Evolutionary conservation across 2,888 invertebrate genomes (phyloP).

Genomic region (Drosophila kuntzei): DNA sequence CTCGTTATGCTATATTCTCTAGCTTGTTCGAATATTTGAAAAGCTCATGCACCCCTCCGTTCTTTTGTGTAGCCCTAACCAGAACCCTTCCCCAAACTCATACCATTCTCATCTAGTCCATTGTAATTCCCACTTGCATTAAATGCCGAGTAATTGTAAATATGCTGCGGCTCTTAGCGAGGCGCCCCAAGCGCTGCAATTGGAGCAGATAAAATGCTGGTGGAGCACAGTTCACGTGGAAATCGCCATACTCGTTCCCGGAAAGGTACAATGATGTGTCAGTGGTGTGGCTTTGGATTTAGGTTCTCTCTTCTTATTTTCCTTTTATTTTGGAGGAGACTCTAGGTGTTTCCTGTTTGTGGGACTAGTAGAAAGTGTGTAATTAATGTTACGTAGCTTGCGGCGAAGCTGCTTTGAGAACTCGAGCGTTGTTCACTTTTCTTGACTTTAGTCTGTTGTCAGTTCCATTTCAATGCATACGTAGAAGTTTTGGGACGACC

Average conservation of each 20-base stretch:
- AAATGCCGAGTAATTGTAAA: slow-evolving; percentile 76
- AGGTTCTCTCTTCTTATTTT: not conserved
- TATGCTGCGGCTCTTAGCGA: slow-evolving; percentile 56
- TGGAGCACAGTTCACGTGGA: slow-evolving; percentile 59
- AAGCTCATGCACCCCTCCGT: slow-evolving; percentile 15
- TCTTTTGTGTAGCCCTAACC: slow-evolving; percentile 15
- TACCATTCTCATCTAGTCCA: slow-evolving; percentile 28
- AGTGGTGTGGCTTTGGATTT: slow-evolving; percentile 8
- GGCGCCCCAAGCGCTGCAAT: slow-evolving; percentile 56
- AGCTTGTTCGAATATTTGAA: slow-evolving; percentile 65
- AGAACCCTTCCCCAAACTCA: slow-evolving; percentile 7
- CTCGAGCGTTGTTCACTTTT: slow-evolving; percentile 34
- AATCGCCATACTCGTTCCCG: slow-evolving; percentile 32
- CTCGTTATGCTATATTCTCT: slow-evolving; percentile 36
- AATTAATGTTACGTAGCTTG: slow-evolving; percentile 66
- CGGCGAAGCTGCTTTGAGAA: slow-evolving; percentile 26
- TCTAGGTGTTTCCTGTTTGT: slow-evolving; percentile 14
- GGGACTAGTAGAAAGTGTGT: slow-evolving; percentile 48
- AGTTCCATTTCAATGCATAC: slow-evolving; percentile 46
- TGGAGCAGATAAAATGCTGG: slow-evolving; percentile 77
- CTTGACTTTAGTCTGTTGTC: slow-evolving; percentile 40
- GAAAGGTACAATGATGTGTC: slow-evolving; percentile 9
- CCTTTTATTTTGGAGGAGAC: not conserved
- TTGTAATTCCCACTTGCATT: slow-evolving; percentile 78
- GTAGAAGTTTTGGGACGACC: slow-evolving; percentile 44